Evolutionary conservation across 2,113 vertebrate genomes (phyloP).

Genomic region (Axis porcinus): DNA sequence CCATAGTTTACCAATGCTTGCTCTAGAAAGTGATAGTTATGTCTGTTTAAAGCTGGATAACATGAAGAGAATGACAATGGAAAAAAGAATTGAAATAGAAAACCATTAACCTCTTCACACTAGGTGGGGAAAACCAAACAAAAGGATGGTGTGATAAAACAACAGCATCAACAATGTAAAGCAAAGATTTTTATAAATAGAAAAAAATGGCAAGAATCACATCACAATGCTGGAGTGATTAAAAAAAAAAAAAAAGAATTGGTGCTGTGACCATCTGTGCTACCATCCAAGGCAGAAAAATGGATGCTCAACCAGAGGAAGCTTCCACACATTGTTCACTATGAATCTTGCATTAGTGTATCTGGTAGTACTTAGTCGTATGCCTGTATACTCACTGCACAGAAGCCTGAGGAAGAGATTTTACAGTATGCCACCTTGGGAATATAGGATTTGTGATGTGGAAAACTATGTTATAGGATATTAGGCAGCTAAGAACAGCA

Average conservation of each 20-base stretch:
- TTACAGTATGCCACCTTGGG: not conserved
- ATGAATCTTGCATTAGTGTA: not conserved
- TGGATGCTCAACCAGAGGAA: not conserved
- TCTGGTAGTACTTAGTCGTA: not conserved
- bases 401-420: not conserved
- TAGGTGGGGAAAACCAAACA: not conserved
- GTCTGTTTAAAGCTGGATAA: not conserved
- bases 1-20: not conserved
- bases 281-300: not conserved
- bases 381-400: not conserved
- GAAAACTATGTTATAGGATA: not conserved
- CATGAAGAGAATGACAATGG: not conserved
- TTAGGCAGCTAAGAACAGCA: not conserved
- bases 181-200: not conserved
- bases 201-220: not conserved
- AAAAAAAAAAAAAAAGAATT: not conserved
- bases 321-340: not conserved
- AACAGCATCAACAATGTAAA: not conserved
- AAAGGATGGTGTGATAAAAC: not conserved
- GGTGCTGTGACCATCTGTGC: not conserved
- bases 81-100: not conserved
- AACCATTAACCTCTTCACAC: not conserved
- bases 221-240: not conserved
- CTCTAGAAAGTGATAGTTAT: not conserved
- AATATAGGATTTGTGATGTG: not conserved